A percentile compares a stretch with the other conserved stretches of the same genome.
Evolutionary conservation across 2,888 invertebrate species (phyloP).

Genomic region (Magallana nippona): DNA sequence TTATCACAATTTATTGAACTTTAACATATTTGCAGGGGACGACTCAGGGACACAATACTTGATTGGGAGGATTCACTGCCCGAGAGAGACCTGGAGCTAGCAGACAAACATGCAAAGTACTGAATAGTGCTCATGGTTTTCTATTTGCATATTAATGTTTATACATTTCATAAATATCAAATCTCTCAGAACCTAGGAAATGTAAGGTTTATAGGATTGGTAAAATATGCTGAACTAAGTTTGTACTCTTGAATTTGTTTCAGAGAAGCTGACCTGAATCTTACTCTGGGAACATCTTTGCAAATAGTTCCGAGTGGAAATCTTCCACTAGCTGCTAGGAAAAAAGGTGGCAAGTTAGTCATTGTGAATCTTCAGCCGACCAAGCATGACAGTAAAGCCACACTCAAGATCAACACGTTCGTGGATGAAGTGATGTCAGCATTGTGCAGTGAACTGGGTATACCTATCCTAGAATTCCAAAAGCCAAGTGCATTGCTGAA

Average conservation of each 20-base stretch:
- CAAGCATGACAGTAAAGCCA: conserved; percentile 96
- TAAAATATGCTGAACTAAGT: no score
- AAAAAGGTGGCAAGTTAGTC: conserved; percentile 92
- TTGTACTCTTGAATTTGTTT: conserved; percentile 73
- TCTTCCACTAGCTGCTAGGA: conserved; percentile 89
- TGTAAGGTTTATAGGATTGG: no score
- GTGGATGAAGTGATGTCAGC: conserved; percentile 88
- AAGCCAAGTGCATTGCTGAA: conserved; percentile 68
- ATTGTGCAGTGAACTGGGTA: conserved; percentile 84
- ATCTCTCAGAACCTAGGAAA: no score
- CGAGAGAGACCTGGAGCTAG: conserved; percentile 81
- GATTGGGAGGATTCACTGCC: conserved; percentile 99
- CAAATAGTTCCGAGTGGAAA: conserved; percentile 98
- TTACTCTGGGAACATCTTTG: conserved; percentile 97
- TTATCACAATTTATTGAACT: not conserved
- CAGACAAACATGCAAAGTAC: conserved; percentile 92
- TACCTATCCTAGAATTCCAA: conserved; percentile 88
- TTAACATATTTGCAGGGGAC: conserved; percentile 84
- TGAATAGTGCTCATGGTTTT: conserved; percentile 8
- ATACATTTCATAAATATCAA: no score
- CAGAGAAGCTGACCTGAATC: conserved; percentile 94
- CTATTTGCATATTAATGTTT: not conserved
- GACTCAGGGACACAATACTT: conserved; percentile 92
- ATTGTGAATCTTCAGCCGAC: conserved; percentile 99
- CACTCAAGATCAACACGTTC: conserved; percentile 92